Evolutionary conservation across 2,888 invertebrate genomes (phyloP).

Genomic region (Drosophila nr. medialis): DNA sequence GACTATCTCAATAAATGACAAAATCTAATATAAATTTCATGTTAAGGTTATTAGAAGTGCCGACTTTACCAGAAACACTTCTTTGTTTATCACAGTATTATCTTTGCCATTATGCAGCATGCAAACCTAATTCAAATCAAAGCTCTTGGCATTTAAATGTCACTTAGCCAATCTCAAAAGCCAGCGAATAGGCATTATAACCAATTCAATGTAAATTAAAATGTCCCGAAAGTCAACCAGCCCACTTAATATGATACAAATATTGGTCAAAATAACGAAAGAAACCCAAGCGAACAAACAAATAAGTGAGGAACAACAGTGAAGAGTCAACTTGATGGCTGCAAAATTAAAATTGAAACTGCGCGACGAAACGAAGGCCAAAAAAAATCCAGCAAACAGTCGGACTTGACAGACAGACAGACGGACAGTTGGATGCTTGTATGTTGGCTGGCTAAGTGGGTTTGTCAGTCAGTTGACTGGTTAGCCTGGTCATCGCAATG

Average conservation of each 20-base stretch:
- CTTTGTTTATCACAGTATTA: slow-evolving; percentile 1
- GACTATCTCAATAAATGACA: not conserved
- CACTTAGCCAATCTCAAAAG: slow-evolving; percentile 27
- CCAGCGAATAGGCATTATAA: slow-evolving; percentile 45
- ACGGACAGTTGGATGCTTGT: slow-evolving; percentile 19
- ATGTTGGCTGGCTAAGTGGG: slow-evolving; percentile 41
- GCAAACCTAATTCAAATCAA: not conserved
- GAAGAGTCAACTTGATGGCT: slow-evolving; percentile 71
- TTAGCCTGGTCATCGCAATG: slow-evolving; percentile 33
- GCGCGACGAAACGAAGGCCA: slow-evolving; percentile 35
- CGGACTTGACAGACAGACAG: slow-evolving; percentile 15
- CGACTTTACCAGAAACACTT: not conserved
- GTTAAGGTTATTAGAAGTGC: not conserved
- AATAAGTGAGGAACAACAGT: slow-evolving; percentile 49
- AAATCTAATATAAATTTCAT: not conserved
- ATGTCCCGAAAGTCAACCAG: slow-evolving; percentile 61
- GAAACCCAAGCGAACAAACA: slow-evolving; percentile 24
- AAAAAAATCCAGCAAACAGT: slow-evolving; percentile 33
- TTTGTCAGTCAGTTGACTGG: slow-evolving; percentile 40
- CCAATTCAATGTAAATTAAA: slow-evolving; percentile 73
- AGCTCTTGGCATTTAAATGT: not conserved
- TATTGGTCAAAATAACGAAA: slow-evolving; percentile 9
- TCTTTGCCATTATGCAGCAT: not conserved
- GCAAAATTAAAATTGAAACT: slow-evolving; percentile 75
- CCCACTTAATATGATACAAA: slow-evolving; percentile 37